Percentiles rank a stretch among this genome's conserved stretches.
Conservation (phyloP, 2,888 invertebrate species). For the Megaustenia siamemsis region DNA sequence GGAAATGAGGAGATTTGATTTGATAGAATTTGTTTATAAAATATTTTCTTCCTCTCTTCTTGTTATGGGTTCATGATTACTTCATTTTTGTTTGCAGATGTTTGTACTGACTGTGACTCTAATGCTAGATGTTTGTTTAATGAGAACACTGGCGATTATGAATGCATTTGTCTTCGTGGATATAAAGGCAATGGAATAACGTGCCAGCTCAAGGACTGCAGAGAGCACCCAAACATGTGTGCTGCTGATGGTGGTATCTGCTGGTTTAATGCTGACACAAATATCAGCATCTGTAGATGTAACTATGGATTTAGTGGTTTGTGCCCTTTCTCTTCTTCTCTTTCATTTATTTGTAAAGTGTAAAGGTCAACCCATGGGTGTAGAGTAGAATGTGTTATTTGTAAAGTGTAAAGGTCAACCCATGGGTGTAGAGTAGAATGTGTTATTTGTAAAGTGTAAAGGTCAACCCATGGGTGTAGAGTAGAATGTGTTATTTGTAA, state of each 20-base stretch:
- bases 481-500: too few relatives aligned
- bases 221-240: slow-evolving; percentile 55
- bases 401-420: too few relatives aligned
- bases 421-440: too few relatives aligned
- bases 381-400: too few relatives aligned
- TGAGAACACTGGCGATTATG: slow-evolving; percentile 53
- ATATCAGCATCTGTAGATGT: slow-evolving; percentile 54
- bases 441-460: too few relatives aligned
- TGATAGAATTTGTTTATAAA: too few relatives aligned
- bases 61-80: neutral
- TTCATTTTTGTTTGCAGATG: slow-evolving; percentile 43
- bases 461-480: too few relatives aligned
- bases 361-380: too few relatives aligned
- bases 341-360: too few relatives aligned
- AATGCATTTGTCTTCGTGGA: slow-evolving; percentile 62
- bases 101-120: slow-evolving; percentile 60
- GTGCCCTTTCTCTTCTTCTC: too few relatives aligned
- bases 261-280: slow-evolving; percentile 40
- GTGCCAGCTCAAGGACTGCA: slow-evolving; percentile 66
- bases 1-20: too few relatives aligned
- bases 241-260: slow-evolving; percentile 48
- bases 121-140: slow-evolving; percentile 87
- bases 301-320: slow-evolving; percentile 56
- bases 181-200: slow-evolving; percentile 68
- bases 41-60: neutral